Conservation (phyloP, 2,797 vertebrate genomes). For the Molossus molossus region DNA sequence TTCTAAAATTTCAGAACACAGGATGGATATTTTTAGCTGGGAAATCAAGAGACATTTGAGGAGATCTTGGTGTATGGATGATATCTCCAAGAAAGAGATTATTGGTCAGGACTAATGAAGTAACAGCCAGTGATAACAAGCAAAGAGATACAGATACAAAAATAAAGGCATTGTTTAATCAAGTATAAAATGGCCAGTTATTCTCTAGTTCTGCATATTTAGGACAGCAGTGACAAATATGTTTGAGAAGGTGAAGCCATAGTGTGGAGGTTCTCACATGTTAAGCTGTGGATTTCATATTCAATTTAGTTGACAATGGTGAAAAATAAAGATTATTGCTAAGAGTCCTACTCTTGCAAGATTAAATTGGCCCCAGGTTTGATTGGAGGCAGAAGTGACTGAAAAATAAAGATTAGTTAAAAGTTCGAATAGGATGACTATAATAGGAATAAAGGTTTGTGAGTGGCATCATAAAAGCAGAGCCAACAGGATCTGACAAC, state of each 20-base stretch:
- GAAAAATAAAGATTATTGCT: constrained; percentile 25
- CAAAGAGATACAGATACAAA: not conserved
- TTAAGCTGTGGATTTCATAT: constrained; percentile 7
- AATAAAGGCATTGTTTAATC: not conserved
- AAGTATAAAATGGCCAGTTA: not conserved
- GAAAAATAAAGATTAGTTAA: not conserved
- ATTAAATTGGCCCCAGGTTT: not conserved
- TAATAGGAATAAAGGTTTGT: not conserved
- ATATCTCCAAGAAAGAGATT: not conserved
- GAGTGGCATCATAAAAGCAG: constrained; percentile 1
- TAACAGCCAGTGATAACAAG: not conserved
- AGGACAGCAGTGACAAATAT: not conserved
- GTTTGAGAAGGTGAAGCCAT: not conserved
- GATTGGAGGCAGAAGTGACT: not conserved
- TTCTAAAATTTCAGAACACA: not conserved
- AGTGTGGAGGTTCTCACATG: not conserved
- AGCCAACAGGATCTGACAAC: not conserved
- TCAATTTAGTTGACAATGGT: not conserved
- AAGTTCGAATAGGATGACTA: not conserved
- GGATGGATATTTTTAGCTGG: not conserved
- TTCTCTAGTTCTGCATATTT: not conserved
- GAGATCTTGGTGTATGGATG: not conserved
- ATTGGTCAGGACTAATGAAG: not conserved
- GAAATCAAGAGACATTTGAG: constrained; percentile 24
- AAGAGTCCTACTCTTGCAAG: not conserved